phyloP scores from a whole-genome alignment of 2,113 vertebrate genomes.

The Hystrix cristata region DNA sequence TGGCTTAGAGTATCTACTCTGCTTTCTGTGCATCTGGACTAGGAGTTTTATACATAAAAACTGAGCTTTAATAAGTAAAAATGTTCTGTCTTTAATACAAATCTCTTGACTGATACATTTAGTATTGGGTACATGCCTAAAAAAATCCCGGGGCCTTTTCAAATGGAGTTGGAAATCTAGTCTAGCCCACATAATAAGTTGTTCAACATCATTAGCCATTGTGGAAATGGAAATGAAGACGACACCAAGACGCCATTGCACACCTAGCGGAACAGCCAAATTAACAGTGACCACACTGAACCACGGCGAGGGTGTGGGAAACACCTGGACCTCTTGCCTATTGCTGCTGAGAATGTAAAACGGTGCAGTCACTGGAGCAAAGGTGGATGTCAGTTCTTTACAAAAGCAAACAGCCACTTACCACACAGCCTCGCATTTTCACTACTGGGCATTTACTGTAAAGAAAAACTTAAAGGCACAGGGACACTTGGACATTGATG shows the following conservation, averaged over 20 bases:
- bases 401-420: background rate
- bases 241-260: background rate
- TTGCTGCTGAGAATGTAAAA: no score
- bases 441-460: background rate
- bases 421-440: background rate
- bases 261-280: background rate
- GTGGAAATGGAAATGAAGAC: no score
- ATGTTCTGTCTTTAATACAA: background rate
- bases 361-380: background rate
- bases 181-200: background rate
- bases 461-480: background rate
- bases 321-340: background rate
- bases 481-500: no score
- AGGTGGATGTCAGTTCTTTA: background rate
- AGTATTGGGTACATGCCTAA: background rate
- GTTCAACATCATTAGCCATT: background rate
- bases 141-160: no score
- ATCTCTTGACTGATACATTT: background rate
- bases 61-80: background rate
- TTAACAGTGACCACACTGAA: background rate
- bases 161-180: background rate
- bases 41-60: background rate
- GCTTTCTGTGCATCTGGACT: no score
- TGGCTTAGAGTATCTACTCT: no score
- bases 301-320: background rate